Evolutionary conservation across 2,113 vertebrate genomes (phyloP).

Genomic region (Plotosus lineatus): DNA sequence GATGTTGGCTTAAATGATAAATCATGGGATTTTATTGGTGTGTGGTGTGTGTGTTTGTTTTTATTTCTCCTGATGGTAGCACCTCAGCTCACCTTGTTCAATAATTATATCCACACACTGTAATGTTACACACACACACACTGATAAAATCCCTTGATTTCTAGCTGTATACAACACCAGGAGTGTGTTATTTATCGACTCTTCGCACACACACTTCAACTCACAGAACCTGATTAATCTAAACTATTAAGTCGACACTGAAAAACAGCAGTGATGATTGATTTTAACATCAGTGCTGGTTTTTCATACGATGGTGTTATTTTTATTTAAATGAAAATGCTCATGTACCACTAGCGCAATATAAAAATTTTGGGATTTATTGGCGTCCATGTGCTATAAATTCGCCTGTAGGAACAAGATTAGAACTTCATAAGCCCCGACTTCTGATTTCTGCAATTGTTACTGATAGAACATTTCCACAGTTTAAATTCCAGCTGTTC

Average conservation of each 20-base stretch:
- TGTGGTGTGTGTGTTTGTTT: not conserved
- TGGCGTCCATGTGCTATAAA: no score
- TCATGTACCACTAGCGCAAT: no score
- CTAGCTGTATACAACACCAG: not conserved
- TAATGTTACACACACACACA: not conserved
- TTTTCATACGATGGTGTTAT: not conserved
- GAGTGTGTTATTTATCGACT: conserved; percentile 2
- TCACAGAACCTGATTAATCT: not conserved
- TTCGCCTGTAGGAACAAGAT: no score
- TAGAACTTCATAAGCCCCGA: no score
- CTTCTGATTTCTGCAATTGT: no score
- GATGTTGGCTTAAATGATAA: no score
- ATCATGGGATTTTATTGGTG: not conserved
- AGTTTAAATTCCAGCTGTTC: no score
- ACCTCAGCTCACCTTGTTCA: not conserved
- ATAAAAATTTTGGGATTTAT: no score
- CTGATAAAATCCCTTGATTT: not conserved
- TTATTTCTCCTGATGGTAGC: not conserved
- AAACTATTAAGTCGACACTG: not conserved
- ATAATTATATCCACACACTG: not conserved
- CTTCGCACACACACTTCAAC: not conserved
- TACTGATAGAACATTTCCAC: no score
- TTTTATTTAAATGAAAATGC: not conserved
- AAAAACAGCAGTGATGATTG: not conserved
- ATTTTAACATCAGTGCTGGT: not conserved